Base-by-base conservation (phyloP, 92 coral and sea anemone genomes). In the Actinostola sp. region DNA sequence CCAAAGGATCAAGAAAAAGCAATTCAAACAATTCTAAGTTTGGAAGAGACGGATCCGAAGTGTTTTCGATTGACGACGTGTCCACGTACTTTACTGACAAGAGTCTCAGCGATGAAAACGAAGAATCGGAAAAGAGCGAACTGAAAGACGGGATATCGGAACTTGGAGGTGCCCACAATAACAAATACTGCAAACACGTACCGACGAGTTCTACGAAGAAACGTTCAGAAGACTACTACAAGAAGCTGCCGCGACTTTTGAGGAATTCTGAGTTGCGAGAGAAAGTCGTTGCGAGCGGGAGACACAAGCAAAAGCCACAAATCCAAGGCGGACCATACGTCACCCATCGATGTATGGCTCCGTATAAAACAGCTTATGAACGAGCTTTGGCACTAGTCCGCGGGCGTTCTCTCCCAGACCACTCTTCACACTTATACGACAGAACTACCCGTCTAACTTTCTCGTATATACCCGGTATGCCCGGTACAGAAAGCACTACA, bases 311-410 rank as follows among this genome's bases (percentile, higher is more conserved):
- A 33, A 69, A 70, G 19, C 54, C 64, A 0, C 63, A 58, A 26
- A 48, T 25, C n/a, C 43, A 39, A n/a, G 69, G 71, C 14, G 84
- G 80, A 3, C 77, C 72, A 0, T 63, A 55, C 23, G 82, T 64
- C 16, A 67, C 73, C 45, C 96, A 90, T 53, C 41, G 30, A 1
- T 90, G 96, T 58, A 90, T 90, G 96, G 67, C 28, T 38, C 71
- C 50, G 0, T 89, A 90, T 42, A 80, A 79, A 65, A 71, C 72
- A 16, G 96, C 96, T 10, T 90, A 90, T 63, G 88, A 86, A 36
- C 79, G 92, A 44, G 96, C 96, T 8, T 50, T 90, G 36, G 63
- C 84, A 9, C 51, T 90, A 15, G 89, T 90, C 17, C 88, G 96
- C 21, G 89, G 82, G 39, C 81, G 87, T 28, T 74, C 92, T 21